These are phyloP conservation scores for Cepphus grylle DNA, from an alignment of 2,113 vertebrate species.

Conservation along the genomic window DNA sequence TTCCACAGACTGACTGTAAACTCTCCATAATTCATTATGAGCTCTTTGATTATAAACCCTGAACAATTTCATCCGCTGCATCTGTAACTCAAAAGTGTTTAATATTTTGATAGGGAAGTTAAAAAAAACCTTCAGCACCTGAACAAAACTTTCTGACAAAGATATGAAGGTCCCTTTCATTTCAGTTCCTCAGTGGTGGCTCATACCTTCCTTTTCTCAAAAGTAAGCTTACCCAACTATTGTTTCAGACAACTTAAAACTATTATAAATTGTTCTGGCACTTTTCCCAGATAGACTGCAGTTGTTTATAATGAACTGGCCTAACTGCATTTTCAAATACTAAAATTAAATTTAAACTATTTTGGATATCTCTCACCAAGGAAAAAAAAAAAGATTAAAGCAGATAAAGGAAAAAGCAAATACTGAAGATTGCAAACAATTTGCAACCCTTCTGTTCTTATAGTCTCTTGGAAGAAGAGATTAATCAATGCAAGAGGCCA, in stretches of 20 bases:
- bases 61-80: neutral
- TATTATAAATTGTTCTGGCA: neutral
- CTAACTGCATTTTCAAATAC: neutral
- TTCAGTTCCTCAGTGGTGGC: neutral
- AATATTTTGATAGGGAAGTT: neutral
- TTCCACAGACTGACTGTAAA: neutral
- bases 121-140: neutral
- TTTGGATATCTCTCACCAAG: neutral
- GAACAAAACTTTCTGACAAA: neutral
- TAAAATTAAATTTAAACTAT: neutral
- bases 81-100: neutral
- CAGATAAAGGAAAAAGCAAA: neutral
- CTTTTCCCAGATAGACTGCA: neutral
- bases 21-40: neutral
- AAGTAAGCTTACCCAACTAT: neutral
- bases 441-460: neutral
- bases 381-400: neutral
- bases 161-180: neutral
- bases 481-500: neutral
- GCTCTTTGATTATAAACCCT: neutral
- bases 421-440: neutral
- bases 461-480: neutral
- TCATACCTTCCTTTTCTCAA: neutral
- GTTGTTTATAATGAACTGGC: neutral
- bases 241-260: neutral